These are phyloP conservation scores for Tylochromis polylepis DNA, from an alignment of 2,113 vertebrate species.

Conservation along the genomic window DNA sequence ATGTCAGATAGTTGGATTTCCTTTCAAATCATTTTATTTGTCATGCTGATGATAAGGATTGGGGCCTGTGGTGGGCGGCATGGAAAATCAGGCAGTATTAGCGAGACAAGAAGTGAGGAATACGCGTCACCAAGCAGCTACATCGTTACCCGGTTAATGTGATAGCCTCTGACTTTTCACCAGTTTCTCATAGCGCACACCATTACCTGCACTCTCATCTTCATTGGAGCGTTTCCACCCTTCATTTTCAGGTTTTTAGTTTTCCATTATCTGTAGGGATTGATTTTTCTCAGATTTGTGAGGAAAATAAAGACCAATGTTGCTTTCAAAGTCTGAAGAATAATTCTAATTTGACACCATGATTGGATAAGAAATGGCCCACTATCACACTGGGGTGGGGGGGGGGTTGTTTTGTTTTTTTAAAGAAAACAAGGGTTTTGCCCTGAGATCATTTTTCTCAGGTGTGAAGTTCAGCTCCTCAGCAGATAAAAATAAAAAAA, in stretches of 20 bases:
- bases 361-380: not conserved
- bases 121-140: not conserved
- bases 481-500: not conserved
- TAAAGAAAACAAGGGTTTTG: not conserved
- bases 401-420: not conserved
- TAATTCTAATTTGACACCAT: not conserved
- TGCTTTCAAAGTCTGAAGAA: not conserved
- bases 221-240: not conserved
- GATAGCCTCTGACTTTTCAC: not conserved
- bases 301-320: too few relatives aligned
- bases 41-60: not conserved
- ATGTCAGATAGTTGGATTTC: not conserved
- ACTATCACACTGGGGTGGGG: not conserved
- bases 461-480: not conserved
- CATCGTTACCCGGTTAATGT: conserved; percentile 12
- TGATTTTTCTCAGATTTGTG: not conserved
- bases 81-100: conserved; percentile 16
- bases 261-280: not conserved
- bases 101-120: not conserved
- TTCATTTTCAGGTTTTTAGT: not conserved
- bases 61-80: not conserved
- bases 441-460: not conserved
- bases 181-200: not conserved
- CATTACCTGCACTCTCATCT: not conserved
- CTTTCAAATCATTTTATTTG: not conserved